Percentiles rank a stretch among this genome's conserved stretches.
These are phyloP conservation scores for Myotis yumanensis DNA, from an alignment of 2,113 vertebrate genomes.

Conservation along the genomic window DNA sequence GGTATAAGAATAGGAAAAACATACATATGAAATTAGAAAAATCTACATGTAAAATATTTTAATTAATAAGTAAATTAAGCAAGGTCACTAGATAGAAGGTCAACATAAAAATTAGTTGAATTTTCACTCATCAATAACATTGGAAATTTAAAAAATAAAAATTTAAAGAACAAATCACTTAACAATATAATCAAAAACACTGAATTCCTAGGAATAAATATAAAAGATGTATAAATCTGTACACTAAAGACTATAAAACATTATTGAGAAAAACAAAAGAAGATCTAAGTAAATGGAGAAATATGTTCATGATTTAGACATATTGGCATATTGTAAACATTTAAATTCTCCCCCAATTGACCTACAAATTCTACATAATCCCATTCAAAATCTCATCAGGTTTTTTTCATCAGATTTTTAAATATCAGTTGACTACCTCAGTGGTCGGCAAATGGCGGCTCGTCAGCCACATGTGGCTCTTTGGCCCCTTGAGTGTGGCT, in stretches of 20 bases:
- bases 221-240: background rate
- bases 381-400: background rate
- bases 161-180: background rate
- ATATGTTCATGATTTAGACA: background rate
- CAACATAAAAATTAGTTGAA: background rate
- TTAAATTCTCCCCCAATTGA: background rate
- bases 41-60: background rate
- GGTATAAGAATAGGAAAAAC: background rate
- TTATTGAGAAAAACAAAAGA: background rate
- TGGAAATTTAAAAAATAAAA: background rate
- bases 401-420: background rate
- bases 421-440: background rate
- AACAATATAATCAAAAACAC: background rate
- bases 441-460: too few relatives aligned
- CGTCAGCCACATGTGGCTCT: too few relatives aligned
- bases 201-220: background rate
- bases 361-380: background rate
- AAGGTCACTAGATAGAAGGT: background rate
- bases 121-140: background rate
- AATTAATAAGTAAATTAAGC: constrained; percentile 29
- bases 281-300: background rate
- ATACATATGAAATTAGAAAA: background rate
- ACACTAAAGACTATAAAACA: background rate
- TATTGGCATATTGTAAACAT: background rate
- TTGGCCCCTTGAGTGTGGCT: too few relatives aligned